Evolutionary conservation across 2,113 vertebrate genomes (phyloP).

Genomic region (Onychostruthus taczanowskii): DNA sequence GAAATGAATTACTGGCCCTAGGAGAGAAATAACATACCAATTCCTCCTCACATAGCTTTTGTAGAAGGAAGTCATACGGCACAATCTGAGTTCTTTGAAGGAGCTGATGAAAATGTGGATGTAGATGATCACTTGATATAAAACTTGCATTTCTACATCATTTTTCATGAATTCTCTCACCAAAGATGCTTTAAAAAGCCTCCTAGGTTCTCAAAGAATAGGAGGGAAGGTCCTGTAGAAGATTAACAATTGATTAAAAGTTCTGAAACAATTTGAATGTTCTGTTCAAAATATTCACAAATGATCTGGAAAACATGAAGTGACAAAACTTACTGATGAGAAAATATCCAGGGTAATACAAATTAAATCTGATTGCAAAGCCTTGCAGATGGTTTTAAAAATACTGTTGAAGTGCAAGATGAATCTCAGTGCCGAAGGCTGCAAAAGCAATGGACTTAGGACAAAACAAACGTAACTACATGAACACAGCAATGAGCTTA

Average conservation of each 20-base stretch:
- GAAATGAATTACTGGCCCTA: neutral
- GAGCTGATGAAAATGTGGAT: neutral
- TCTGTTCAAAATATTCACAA: neutral
- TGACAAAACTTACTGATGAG: neutral
- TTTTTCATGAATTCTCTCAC: neutral
- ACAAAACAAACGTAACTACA: neutral
- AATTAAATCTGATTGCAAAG: neutral
- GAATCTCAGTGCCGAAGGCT: neutral
- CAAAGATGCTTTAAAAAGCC: neutral
- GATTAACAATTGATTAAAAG: slow-evolving; percentile 6
- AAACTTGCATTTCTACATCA: neutral
- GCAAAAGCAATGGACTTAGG: neutral
- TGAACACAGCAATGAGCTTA: neutral
- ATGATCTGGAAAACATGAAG: neutral
- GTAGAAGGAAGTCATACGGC: neutral
- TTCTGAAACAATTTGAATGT: neutral
- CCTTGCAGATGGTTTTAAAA: neutral
- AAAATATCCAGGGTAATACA: neutral
- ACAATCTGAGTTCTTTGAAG: neutral
- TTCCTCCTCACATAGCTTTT: neutral
- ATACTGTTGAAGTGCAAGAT: neutral
- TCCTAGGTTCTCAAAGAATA: neutral
- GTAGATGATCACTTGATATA: neutral
- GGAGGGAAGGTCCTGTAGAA: neutral
- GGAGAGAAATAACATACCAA: neutral